These are phyloP conservation scores for Limonius californicus DNA, from an alignment of 1,140 invertebrate genomes.

Conservation along the genomic window DNA sequence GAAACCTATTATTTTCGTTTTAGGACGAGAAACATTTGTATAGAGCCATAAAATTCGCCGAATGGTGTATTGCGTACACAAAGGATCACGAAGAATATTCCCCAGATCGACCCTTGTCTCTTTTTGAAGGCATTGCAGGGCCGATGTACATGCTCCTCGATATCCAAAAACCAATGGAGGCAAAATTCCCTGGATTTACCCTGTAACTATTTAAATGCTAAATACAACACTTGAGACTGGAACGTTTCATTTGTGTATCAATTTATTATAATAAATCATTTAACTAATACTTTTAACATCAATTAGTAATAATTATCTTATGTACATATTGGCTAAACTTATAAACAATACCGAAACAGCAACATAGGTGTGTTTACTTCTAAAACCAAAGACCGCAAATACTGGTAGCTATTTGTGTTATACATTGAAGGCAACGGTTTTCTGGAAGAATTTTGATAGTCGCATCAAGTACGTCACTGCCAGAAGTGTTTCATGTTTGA, in stretches of 20 bases:
- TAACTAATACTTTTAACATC: conserved; percentile 11
- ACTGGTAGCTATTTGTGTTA: no score
- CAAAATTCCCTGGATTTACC: conserved; percentile 62
- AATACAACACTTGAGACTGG: background rate
- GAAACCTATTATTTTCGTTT: conserved; percentile 34
- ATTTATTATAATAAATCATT: conserved; percentile 15
- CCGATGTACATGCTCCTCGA: conserved; percentile 69
- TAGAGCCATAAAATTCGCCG: conserved; percentile 73
- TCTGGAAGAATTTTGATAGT: no score
- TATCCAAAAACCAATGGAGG: conserved; percentile 54
- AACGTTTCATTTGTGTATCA: conserved; percentile 4
- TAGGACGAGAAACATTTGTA: conserved; percentile 69
- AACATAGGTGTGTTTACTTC: background rate
- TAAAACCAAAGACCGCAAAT: background rate
- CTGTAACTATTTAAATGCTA: conserved; percentile 32
- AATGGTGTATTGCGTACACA: conserved; percentile 77
- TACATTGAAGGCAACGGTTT: no score
- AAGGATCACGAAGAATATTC: conserved; percentile 58
- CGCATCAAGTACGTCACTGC: no score
- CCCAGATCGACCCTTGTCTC: conserved; percentile 76
- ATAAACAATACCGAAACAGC: background rate
- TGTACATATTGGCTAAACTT: conserved; percentile 12
- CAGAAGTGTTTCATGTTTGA: no score
- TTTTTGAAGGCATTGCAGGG: conserved; percentile 80
- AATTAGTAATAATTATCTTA: conserved; percentile 15